Conservation (phyloP, 2,888 invertebrate species). For the Anarsia innoxiella region DNA sequence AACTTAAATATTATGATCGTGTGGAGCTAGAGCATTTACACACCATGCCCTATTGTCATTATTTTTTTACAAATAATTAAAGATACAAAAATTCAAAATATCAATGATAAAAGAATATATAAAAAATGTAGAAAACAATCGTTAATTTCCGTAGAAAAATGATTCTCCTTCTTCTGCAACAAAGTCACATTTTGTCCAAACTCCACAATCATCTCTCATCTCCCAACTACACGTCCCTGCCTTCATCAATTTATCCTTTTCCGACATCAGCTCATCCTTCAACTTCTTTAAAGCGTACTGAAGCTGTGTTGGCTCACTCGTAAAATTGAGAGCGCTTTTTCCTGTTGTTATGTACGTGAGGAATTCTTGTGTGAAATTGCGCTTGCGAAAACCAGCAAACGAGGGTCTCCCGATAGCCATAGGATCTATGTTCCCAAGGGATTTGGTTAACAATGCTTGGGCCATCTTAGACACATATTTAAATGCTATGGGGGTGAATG, state of each 20-base stretch:
- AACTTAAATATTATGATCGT: too few species aligned
- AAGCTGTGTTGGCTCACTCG: constrained; percentile 7
- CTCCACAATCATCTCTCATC: too few species aligned
- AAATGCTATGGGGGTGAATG: constrained; percentile 10
- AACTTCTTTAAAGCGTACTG: constrained; percentile 11
- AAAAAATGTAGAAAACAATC: too few species aligned
- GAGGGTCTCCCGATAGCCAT: constrained; percentile 17
- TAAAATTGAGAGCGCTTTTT: constrained; percentile 7
- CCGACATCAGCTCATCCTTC: constrained; percentile 7
- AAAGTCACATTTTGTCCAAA: too few species aligned
- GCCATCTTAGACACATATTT: constrained; percentile 3
- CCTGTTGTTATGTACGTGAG: constrained; percentile 11
- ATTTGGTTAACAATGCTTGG: constrained; percentile 4
- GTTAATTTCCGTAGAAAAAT: too few species aligned
- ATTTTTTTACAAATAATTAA: too few species aligned
- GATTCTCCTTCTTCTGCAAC: too few species aligned
- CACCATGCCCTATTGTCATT: too few species aligned
- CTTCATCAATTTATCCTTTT: background rate
- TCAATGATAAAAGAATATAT: too few species aligned
- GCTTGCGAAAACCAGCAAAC: constrained; percentile 13
- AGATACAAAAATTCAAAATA: too few species aligned
- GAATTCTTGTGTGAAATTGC: constrained; percentile 13
- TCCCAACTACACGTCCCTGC: background rate
- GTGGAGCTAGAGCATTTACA: too few species aligned
- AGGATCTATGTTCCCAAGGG: constrained; percentile 20